Percentiles rank a stretch among this genome's conserved stretches.
These are phyloP conservation scores for Ctenosaura bakeri DNA, from an alignment of 2,797 vertebrate species.

Conservation along the genomic window DNA sequence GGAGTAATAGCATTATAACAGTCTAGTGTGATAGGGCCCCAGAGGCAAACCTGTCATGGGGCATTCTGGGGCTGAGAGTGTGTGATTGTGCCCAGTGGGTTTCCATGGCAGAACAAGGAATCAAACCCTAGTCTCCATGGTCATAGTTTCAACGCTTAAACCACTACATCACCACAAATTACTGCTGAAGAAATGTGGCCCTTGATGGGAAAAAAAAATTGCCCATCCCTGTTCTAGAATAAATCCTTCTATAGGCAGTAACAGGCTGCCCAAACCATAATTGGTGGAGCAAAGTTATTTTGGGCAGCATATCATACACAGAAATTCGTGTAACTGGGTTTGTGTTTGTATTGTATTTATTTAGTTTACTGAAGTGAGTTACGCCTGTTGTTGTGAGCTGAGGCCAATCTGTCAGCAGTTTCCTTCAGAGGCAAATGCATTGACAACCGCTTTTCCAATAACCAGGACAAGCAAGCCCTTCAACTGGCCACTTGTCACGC, in stretches of 20 bases:
- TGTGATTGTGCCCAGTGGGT: too few species aligned
- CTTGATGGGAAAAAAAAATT: not conserved
- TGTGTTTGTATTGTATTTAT: slow-evolving; percentile 1
- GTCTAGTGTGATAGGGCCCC: too few species aligned
- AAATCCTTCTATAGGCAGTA: not conserved
- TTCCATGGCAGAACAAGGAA: too few species aligned
- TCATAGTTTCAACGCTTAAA: too few species aligned
- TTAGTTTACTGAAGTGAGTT: slow-evolving; percentile 4
- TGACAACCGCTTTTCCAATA: not conserved
- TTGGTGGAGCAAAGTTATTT: not conserved
- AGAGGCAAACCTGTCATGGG: too few species aligned
- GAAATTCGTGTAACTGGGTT: not conserved
- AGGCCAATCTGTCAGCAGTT: not conserved
- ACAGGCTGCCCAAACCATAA: not conserved
- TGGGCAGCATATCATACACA: not conserved
- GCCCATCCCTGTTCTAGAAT: not conserved
- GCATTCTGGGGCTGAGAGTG: too few species aligned
- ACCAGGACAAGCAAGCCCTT: slow-evolving; percentile 9
- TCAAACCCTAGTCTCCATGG: too few species aligned
- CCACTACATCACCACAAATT: too few species aligned
- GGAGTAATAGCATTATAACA: too few species aligned
- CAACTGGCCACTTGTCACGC: slow-evolving; percentile 14
- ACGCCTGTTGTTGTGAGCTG: not conserved
- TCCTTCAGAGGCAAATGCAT: not conserved
- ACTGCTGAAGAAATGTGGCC: too few species aligned